Evolutionary conservation across 2,888 invertebrate species (phyloP), one percentile per base, ranked within the genome.

Genomic region (Pollenia labialis): DNA sequence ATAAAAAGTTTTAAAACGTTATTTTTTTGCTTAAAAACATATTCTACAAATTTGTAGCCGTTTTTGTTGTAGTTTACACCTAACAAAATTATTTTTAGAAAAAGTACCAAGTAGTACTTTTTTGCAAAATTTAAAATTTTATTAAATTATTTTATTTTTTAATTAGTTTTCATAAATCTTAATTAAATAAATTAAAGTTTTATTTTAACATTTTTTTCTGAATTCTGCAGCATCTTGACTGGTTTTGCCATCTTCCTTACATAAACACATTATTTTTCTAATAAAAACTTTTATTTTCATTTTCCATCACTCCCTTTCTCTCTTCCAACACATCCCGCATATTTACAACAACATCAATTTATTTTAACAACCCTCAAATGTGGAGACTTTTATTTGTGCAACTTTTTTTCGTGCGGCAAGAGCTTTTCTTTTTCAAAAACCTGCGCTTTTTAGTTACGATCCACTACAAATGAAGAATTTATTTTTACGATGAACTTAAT

Each of bases 331-430:
- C 50, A 48, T 32, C 12, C 2, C 54, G 7, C 62, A 71, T 42
- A 80, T 1, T 32, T 50, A 75, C 10, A 69, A 42, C 44, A 66
- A 69, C 32, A 40, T 18, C 4, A 12, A 18, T 32, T n/a, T 48
- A 10, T 72, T 12, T 10, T 58, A 74, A 18, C 75, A 64, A 68
- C 80, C 74, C 80, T 75, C 14, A 79, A 62, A 50, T 62, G 14
- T 75, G 85, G 74, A 80, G 74, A 85, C 52, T 83, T 83, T 71
- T 75, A 40, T 2, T 18, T 11, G 9, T 44, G 52, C n/a, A 10
- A 10, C 12, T 66, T 71, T 54, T 32, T 8, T 18, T 64, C 11
- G 4, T 46, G 12, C 3, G 2, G 44, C 18, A 4, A 40, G 32
- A 40, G 32, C 6, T 32, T 32, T 32, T 32, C 32, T 32, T 23